Base-by-base conservation (phyloP, 2,888 invertebrate genomes). In the Harmothoe impar region DNA sequence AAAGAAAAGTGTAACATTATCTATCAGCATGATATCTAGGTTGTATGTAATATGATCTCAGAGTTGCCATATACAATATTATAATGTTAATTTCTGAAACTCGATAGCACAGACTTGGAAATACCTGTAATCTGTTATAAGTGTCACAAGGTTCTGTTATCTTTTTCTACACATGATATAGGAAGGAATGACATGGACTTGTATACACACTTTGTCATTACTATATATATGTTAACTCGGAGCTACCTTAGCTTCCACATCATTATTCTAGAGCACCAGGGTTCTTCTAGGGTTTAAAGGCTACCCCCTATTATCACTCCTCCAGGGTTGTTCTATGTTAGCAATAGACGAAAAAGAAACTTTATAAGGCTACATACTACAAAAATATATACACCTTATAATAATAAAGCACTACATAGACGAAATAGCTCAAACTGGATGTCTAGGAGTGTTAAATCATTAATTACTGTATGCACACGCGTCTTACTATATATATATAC, bases 211-310 rank as follows among this genome's bases (percentile, higher is more conserved):
- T 3, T n/a, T 62, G 23, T 20, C 77, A 77, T 29, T 77, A 25
- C 25, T 31, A 77, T 77, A 31, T n/a, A 25, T 31, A 77, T 77
- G 31, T 77, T 20, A 31, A 31, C 77, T 77, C n/a, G 62, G 62
- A 25, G 62, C n/a, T 17, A 25, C 23, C 20, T 35, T 81, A 81
- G 43, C 12, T 81, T 81, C 35, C 81, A 81, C 15, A n/a, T n/a
- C 35, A 43, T 81, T 81, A 81, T 15, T 81, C 81, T 81, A 81
- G 81, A 81, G 81, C 81, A 81, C 81, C 81, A 81, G 33, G 25
- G 33, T 81, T 81, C 81, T 35, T 43, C 81, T 35, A 35, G 43
- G 43, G 81, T 81, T 35, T 33, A 17, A 81, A 35, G 3, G 17
- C 81, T n/a, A 33, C 31, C 81, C 72, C 81, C 33, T 15, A 1